A percentile compares a stretch with the other conserved stretches of the same genome.
Conservation (phyloP, 2,797 vertebrate genomes). For the Sphenopsis melanotis region DNA sequence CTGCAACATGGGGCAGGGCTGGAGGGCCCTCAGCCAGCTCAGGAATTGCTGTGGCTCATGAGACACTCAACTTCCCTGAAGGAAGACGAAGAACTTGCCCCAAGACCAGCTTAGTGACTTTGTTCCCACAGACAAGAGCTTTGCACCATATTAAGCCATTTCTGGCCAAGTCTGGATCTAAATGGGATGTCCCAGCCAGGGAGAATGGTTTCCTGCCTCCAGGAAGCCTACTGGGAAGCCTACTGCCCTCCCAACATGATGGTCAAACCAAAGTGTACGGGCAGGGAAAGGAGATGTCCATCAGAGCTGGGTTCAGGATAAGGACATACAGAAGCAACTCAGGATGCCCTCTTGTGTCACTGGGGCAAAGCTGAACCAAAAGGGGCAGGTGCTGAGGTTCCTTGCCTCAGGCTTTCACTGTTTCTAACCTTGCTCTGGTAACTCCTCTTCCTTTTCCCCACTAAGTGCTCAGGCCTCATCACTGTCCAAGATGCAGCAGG, state of each 20-base stretch:
- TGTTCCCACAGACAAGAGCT: not conserved
- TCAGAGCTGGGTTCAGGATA: not conserved
- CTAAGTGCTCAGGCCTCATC: not conserved
- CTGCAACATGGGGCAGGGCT: not conserved
- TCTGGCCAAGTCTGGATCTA: not conserved
- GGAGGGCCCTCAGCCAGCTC: not conserved
- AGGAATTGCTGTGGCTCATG: rapidly evolving
- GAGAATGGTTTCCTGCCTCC: not conserved
- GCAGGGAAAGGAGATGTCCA: not conserved
- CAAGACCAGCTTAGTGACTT: not conserved
- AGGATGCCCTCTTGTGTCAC: not conserved
- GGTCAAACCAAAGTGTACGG: rapidly evolving
- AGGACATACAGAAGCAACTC: rapidly evolving
- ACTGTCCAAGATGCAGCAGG: rapidly evolving
- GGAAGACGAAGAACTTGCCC: not conserved
- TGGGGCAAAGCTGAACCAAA: not conserved
- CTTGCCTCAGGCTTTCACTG: not conserved
- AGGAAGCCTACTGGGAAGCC: not conserved
- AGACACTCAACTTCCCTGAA: rapidly evolving
- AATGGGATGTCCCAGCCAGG: not conserved
- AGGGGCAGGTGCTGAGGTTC: not conserved
- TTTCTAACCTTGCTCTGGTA: not conserved
- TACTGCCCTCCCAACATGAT: not conserved
- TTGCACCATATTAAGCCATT: not conserved
- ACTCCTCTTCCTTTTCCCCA: not conserved